Conservation (phyloP, 1,140 invertebrate species). For the Camponotus floridanus region DNA sequence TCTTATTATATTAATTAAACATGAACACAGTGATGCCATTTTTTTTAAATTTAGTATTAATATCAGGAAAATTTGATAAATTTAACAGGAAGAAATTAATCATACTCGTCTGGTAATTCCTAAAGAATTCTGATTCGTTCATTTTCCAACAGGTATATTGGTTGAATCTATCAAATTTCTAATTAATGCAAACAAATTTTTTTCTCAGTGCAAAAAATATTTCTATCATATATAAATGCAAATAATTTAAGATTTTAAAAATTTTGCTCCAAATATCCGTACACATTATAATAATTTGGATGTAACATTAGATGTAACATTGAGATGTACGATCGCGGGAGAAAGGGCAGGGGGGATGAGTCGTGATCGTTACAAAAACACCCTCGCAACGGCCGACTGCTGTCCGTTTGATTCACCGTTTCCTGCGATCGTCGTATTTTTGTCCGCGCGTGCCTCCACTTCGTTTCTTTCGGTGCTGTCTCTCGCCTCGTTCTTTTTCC, state of each 20-base stretch:
- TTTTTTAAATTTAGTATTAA: no score
- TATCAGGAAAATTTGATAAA: no score
- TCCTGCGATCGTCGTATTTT: constrained; percentile 81
- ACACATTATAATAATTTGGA: constrained; percentile 8
- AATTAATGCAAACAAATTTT: no score
- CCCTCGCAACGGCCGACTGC: constrained; percentile 70
- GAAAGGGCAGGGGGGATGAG: constrained; percentile 36
- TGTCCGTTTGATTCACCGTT: constrained; percentile 83
- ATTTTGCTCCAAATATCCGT: background rate
- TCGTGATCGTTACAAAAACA: constrained; percentile 76
- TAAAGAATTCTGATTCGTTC: no score
- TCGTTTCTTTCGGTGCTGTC: constrained; percentile 64
- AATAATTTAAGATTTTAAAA: background rate
- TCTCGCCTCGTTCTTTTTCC: constrained; percentile 53
- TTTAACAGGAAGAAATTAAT: no score
- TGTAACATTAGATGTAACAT: constrained; percentile 13
- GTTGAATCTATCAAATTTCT: no score
- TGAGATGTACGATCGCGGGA: background rate
- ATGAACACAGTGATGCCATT: no score
- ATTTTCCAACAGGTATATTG: no score
- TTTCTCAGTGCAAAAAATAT: background rate
- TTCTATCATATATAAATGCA: background rate
- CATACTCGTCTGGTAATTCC: no score
- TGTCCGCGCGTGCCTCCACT: constrained; percentile 68
- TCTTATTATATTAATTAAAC: no score